A percentile compares a stretch with the other conserved stretches of the same genome.
These are phyloP conservation scores for Cryptoblepharus egeriae DNA, from an alignment of 2,797 vertebrate genomes.

Conservation along the genomic window DNA sequence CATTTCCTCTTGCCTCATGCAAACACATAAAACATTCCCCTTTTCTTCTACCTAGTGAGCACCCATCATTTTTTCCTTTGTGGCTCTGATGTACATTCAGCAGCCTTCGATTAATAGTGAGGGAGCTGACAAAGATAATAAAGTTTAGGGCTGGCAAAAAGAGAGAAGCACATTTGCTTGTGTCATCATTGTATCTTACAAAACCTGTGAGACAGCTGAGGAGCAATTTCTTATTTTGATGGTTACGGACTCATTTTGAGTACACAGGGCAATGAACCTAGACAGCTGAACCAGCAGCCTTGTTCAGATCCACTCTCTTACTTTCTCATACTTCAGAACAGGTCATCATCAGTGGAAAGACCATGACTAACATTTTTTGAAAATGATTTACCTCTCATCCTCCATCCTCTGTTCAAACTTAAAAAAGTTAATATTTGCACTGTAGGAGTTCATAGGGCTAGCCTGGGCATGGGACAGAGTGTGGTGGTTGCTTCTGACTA, in stretches of 20 bases:
- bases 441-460: neutral
- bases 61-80: slow-evolving; percentile 6
- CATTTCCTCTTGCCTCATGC: neutral
- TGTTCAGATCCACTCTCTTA: neutral
- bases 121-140: slow-evolving; percentile 49
- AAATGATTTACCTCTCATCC: neutral
- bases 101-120: slow-evolving; percentile 18
- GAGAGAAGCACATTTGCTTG: fast-evolving
- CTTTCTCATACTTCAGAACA: neutral
- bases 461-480: no score
- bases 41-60: slow-evolving; percentile 24
- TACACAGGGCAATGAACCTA: neutral
- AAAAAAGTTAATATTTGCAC: neutral
- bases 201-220: neutral
- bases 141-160: neutral
- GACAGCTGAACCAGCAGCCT: slow-evolving; percentile 24
- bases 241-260: fast-evolving
- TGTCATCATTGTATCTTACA: neutral
- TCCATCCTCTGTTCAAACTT: neutral
- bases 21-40: neutral
- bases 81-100: neutral
- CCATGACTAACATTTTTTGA: neutral
- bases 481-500: no score
- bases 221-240: neutral
- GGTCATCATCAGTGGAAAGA: neutral